Percentiles rank a stretch among this genome's conserved stretches.
These are phyloP conservation scores for Nipponia nippon DNA, from an alignment of 2,113 vertebrate species.

Conservation along the genomic window DNA sequence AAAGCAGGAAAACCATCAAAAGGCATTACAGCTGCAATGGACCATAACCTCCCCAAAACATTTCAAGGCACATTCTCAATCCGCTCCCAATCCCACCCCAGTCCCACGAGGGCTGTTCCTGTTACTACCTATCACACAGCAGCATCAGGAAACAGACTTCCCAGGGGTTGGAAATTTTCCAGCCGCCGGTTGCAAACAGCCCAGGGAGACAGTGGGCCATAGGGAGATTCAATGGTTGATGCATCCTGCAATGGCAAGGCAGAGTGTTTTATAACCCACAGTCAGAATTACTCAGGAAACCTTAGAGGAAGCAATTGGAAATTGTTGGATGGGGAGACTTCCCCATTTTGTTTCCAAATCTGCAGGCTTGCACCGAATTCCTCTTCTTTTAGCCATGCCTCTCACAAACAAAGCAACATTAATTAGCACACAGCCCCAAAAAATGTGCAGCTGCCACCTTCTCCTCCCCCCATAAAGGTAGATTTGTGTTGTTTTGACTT, in stretches of 20 bases:
- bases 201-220: not conserved
- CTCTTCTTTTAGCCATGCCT: not conserved
- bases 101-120: not conserved
- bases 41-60: conserved; percentile 50
- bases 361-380: not conserved
- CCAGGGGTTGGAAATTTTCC: not conserved
- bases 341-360: not conserved
- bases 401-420: not conserved
- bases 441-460: not conserved
- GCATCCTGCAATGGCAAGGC: not conserved
- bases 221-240: not conserved
- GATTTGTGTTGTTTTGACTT: not conserved
- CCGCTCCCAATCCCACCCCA: not conserved
- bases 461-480: not conserved
- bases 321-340: conserved; percentile 23
- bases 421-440: not conserved
- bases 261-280: not conserved
- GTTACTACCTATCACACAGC: not conserved
- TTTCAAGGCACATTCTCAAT: conserved; percentile 13
- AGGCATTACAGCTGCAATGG: conserved; percentile 9
- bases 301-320: conserved; percentile 56
- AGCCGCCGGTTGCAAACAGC: conserved; percentile 32
- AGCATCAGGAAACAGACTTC: conserved; percentile 14
- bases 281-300: conserved; percentile 47
- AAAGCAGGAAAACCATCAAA: not conserved